phyloP scores from a whole-genome alignment of 1,140 invertebrate genomes.

The Lucilia sericata region DNA sequence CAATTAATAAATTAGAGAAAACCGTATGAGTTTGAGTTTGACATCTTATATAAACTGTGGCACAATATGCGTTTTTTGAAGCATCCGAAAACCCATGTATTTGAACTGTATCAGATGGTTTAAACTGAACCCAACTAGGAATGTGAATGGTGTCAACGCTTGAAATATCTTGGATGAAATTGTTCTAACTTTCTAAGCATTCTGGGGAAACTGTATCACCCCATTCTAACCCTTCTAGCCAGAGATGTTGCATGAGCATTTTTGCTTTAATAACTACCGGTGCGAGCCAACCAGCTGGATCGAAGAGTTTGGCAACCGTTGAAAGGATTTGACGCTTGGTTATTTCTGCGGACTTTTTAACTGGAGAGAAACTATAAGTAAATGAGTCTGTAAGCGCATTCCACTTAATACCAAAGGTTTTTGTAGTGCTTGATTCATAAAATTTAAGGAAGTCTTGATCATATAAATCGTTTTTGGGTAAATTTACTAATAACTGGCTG shows the following conservation, averaged over 20 bases:
- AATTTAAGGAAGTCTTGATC: neutral
- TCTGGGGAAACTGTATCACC: neutral
- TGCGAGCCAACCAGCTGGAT: no score
- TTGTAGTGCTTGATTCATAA: neutral
- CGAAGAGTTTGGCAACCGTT: no score
- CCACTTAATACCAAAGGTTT: neutral
- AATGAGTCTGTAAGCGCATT: neutral
- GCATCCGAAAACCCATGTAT: neutral
- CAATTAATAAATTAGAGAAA: neutral
- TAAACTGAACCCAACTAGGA: slow-evolving; percentile 4
- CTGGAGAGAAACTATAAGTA: neutral
- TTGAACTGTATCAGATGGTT: neutral
- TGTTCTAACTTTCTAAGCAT: neutral
- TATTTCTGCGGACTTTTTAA: neutral
- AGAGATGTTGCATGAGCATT: neutral
- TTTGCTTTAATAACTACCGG: slow-evolving; percentile 13
- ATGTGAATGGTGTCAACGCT: neutral
- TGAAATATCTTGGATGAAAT: neutral
- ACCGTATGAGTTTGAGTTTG: neutral
- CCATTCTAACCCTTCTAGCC: neutral
- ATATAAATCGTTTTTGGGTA: neutral
- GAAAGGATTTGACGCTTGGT: no score
- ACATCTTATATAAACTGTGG: neutral
- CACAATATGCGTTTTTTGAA: neutral
- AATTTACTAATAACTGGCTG: neutral